Base-by-base conservation (phyloP, 2,888 invertebrate species). In the Phoenoteleia sp. region DNA sequence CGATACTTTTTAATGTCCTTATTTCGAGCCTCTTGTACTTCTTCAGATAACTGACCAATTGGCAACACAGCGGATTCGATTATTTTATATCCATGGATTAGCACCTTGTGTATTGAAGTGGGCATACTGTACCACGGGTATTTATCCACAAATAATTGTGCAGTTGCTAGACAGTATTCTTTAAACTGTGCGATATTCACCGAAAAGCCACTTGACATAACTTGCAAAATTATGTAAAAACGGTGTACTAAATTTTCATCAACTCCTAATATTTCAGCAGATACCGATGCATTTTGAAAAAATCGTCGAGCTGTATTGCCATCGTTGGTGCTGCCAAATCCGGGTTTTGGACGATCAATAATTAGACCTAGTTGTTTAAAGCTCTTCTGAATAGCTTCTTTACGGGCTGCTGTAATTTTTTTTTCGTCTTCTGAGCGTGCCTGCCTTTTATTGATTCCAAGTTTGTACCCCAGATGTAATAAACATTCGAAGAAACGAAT, bases 401-500 rank as follows among this genome's bases (percentile, higher is more conserved):
- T 72, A 15, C 54, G 33, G 11, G 36, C 29, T 42, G 49, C 54
- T 33, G 33, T 33, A 33, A 33, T 33, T 33, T 9, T 33, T n/a
- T 64, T 64, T 17, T 64, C 27, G 5, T 64, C 25, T 19, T 45
- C 27, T 5, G 25, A 42, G 13, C 69, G 69, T 13, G 72, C 72
- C 47, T 72, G 58, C 72, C 72, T 60, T 36, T 45, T 54, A 17
- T 83, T 23, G 15, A 67, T 39, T 3, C n/a, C 52, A 1, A 71
- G 11, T 56, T 71, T 79, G 17, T 83, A 82, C 0, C 39, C 62
- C 4, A 85, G 4, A 45, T 85, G 80, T n/a, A 82, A 29, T 7
- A 82, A 52, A 15, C 69, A 77, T 33, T 81, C 72, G 7, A 83
- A 66, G 47, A 66, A 81, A 1, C 74, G 64, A 15, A 83, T 81